Percentiles rank a stretch among this genome's conserved stretches.
These are phyloP conservation scores for Pherbina coryleti DNA, from an alignment of 2,888 invertebrate genomes.

Conservation along the genomic window DNA sequence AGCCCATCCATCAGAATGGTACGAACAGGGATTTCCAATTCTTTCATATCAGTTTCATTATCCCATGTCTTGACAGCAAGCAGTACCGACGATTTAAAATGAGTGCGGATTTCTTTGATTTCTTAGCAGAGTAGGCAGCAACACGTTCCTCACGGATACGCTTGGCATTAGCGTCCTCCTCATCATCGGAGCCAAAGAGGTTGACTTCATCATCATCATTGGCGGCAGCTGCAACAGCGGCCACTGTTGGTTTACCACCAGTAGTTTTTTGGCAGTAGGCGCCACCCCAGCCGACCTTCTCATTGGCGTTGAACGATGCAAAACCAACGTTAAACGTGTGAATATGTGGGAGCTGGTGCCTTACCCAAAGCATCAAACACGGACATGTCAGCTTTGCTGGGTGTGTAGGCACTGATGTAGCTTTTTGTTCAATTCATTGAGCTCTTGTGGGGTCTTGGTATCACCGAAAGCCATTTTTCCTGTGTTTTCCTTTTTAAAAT, in stretches of 20 bases:
- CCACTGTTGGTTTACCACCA: slow-evolving; percentile 74
- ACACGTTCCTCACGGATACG: slow-evolving; percentile 89
- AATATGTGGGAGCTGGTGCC: slow-evolving; percentile 75
- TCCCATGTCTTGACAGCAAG: slow-evolving; percentile 99
- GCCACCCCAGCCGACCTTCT: slow-evolving; percentile 75
- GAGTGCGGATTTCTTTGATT: slow-evolving; percentile 91
- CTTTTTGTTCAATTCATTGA: slow-evolving; percentile 88
- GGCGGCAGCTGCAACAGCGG: slow-evolving; percentile 58
- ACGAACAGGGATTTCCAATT: slow-evolving; percentile 86
- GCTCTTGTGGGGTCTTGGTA: slow-evolving; percentile 85
- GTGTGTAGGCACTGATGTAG: slow-evolving; percentile 88
- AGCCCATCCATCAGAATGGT: slow-evolving; percentile 91
- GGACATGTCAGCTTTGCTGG: slow-evolving; percentile 88
- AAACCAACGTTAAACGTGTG: slow-evolving; percentile 93
- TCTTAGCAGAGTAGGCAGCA: slow-evolving; percentile 93
- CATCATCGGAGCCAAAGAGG: slow-evolving; percentile 92
- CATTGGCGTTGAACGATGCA: slow-evolving; percentile 84
- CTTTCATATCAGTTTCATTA: slow-evolving; percentile 86
- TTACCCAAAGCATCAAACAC: slow-evolving; percentile 84
- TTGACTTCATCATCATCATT: slow-evolving; percentile 78
- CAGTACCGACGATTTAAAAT: slow-evolving; percentile 95
- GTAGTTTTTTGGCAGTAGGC: slow-evolving; percentile 75
- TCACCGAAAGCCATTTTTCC: slow-evolving; percentile 86
- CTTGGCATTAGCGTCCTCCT: slow-evolving; percentile 87
- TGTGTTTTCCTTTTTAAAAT: slow-evolving; percentile 45